Percentiles rank a stretch among this genome's conserved stretches.
phyloP scores from a whole-genome alignment of 2,113 vertebrate species.

The Elachura formosa region DNA sequence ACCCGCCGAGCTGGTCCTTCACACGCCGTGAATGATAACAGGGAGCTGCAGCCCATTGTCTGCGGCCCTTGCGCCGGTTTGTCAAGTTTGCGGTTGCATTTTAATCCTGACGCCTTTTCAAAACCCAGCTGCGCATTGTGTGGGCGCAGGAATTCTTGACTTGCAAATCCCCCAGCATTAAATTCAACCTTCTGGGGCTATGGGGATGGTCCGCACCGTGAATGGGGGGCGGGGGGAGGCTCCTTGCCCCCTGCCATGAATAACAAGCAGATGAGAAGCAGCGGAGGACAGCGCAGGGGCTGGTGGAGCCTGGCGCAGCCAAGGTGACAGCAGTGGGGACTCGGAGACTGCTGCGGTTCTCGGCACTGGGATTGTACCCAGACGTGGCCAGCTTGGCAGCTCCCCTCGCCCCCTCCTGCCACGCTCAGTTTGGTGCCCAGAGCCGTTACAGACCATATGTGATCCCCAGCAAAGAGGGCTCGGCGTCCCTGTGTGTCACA shows the following conservation, averaged over 20 bases:
- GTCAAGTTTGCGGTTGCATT: slow-evolving; percentile 57
- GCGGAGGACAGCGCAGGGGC: background rate
- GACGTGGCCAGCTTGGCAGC: background rate
- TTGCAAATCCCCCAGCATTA: slow-evolving; percentile 65
- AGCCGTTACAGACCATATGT: background rate
- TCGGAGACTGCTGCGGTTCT: background rate
- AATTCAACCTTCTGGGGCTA: slow-evolving; percentile 61
- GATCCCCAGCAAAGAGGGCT: background rate
- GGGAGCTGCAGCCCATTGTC: slow-evolving; percentile 47
- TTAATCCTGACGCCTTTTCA: slow-evolving; percentile 60
- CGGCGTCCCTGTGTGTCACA: background rate
- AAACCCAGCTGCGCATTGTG: slow-evolving; percentile 55
- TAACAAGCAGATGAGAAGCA: slow-evolving; percentile 56
- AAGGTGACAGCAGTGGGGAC: background rate
- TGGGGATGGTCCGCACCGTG: background rate
- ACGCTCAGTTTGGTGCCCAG: background rate
- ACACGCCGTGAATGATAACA: slow-evolving; percentile 42
- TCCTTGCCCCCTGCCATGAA: slow-evolving; percentile 59
- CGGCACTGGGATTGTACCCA: background rate
- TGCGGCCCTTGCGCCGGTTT: slow-evolving; percentile 23
- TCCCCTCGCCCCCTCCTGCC: background rate
- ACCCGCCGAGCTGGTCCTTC: slow-evolving; percentile 34
- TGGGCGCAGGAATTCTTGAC: slow-evolving; percentile 63
- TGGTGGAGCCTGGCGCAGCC: background rate
- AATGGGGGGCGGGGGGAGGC: slow-evolving; percentile 1